These are phyloP conservation scores for Diaphora mendica DNA, from an alignment of 2,888 invertebrate species.

Conservation along the genomic window DNA sequence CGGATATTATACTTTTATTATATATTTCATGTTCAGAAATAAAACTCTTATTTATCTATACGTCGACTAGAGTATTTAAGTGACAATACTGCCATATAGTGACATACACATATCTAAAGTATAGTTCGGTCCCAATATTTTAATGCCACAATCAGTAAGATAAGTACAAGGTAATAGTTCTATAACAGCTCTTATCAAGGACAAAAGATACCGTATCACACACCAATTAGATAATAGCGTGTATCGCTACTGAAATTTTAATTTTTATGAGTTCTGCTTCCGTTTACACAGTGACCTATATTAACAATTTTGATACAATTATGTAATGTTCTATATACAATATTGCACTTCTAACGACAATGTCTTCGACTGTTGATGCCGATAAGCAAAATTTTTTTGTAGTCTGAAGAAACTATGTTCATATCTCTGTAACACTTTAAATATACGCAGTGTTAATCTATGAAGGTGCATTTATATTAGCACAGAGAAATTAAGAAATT, in stretches of 20 bases:
- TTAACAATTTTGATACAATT: no score
- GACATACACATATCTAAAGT: not conserved
- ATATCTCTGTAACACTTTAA: not conserved
- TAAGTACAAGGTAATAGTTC: slow-evolving; percentile 45
- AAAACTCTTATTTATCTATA: not conserved
- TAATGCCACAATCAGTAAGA: slow-evolving; percentile 34
- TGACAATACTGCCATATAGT: not conserved
- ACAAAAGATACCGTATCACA: slow-evolving; percentile 42
- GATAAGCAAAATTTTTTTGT: not conserved
- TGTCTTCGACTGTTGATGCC: not conserved
- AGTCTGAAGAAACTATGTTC: not conserved
- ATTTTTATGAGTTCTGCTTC: slow-evolving; percentile 23
- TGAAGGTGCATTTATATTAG: not conserved
- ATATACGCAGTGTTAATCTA: no score
- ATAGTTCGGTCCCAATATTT: slow-evolving; percentile 18
- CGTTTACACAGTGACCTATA: slow-evolving; percentile 32
- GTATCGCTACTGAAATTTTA: slow-evolving; percentile 38
- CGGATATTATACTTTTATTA: not conserved
- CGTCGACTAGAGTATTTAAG: not conserved
- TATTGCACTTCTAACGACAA: not conserved
- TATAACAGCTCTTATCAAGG: slow-evolving; percentile 42
- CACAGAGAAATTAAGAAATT: no score
- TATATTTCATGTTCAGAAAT: not conserved
- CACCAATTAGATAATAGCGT: slow-evolving; percentile 47
- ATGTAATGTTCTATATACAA: no score